Base-by-base conservation (phyloP, 53 echinoderm and acorn worm species). In the Arbacia lixula region DNA sequence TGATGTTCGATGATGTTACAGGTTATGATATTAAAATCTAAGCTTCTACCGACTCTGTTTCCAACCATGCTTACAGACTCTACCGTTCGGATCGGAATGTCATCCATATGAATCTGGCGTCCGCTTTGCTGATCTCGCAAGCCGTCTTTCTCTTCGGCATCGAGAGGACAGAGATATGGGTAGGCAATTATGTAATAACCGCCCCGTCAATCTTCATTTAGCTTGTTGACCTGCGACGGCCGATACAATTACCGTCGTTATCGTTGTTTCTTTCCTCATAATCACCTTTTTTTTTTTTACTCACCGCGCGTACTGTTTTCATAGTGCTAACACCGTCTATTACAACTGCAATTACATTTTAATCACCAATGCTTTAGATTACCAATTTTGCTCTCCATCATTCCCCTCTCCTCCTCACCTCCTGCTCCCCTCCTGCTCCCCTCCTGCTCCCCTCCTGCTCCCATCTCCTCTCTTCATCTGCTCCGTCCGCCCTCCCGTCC, bases 91-190 rank as follows among this genome's bases (percentile, higher is more conserved):
- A 95, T 53, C 69, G 94, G 12, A 95, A 94, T 40, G 76, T 95
- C 63, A 92, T 99, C 41, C 99, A 99, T 76, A 94, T 94, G 86
- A 99, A 99, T 79, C 84, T 99, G 6, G 94, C 99, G 28, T 57
- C 84, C 6, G 84, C 99, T 16, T 72, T 99, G n/a, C 76, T 94
- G 27, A 24, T 95, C 19, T 92, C 94, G 0, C 94, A 99, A 62
- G 28, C 87, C 11, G 60, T 99, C 54, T 99, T 95, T 76, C 76
- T 99, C 41, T 71, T 92, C 5, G 90, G 90, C 20, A 92, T 99
- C 56, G 89, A 99, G 26, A 86, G 82, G 19, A 95, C 90, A 11
- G 63, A 89, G 16, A 42, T 74, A 31, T 32, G 89, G 93, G 93
- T 93, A 84, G 53, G 63, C 24, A 28, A 64, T 6, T 19, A 8